These are phyloP conservation scores for Urocolius indicus DNA, from an alignment of 2,113 vertebrate genomes.

Conservation along the genomic window DNA sequence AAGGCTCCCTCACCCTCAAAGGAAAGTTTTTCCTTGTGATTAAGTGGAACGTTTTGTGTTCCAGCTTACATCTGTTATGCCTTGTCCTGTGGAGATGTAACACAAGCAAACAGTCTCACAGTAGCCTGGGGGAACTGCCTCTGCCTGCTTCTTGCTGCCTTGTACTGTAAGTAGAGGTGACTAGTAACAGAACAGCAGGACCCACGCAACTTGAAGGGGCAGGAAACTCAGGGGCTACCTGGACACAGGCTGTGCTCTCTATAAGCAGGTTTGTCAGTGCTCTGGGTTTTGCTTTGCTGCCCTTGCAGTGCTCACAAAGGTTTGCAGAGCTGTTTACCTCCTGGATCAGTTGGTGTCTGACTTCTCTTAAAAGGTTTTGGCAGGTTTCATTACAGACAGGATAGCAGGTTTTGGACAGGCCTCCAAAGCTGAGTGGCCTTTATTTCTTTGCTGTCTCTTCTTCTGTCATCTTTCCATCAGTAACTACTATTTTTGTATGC, in stretches of 20 bases:
- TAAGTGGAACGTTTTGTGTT: no score
- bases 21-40: no score
- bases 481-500: not conserved
- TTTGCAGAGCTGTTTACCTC: conserved; percentile 1
- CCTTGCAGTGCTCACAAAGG: not conserved
- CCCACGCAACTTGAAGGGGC: fast-evolving
- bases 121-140: not conserved
- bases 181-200: not conserved
- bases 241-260: not conserved
- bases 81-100: not conserved
- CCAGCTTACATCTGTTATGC: no score
- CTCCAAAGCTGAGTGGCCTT: not conserved
- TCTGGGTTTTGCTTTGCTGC: conserved; percentile 46
- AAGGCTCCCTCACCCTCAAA: no score
- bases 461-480: not conserved
- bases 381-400: not conserved
- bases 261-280: not conserved
- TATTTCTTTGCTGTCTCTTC: not conserved
- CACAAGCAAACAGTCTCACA: fast-evolving
- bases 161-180: not conserved
- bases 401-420: conserved; percentile 1
- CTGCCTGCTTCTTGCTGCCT: not conserved
- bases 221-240: fast-evolving
- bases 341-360: not conserved
- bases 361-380: not conserved